Evolutionary conservation across 2,797 vertebrate genomes (phyloP), one percentile per base, ranked within the genome.

Genomic region (Falco columbarius): DNA sequence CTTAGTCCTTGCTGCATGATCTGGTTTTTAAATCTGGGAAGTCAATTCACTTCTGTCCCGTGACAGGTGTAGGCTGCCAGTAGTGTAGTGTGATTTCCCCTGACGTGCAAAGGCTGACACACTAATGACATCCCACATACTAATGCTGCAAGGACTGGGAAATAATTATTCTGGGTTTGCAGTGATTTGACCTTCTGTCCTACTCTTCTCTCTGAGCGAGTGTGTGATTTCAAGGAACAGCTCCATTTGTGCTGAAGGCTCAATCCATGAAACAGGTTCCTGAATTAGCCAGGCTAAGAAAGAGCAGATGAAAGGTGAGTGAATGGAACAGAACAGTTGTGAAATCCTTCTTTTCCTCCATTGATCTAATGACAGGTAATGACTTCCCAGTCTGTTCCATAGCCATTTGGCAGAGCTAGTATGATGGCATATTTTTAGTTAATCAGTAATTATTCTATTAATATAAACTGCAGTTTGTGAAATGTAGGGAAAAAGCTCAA

Each of bases 281-380:
- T 65, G 73, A 84, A 93, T 72, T 63, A 93, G 73, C 83, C 95
- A 87, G 88, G 81, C 68, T 91, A 87, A 91, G 54, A 95, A 85
- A 79, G 44, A 93, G 59, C 49, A 91, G 63, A 71, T 84, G 83
- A 95, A 96, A 97, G 61, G 56, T 49, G 67, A 83, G 49, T 2
- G 9, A 74, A 59, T 77, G 11, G 44, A 90, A 72, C 29, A 70
- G 14, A 93, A 81, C 12, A 92, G 46, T 96, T 95, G 62, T 74
- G 88, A 97, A 97, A 91, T 49, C 56, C 40, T 91, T 70, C 59
- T 90, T 95, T 96, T 97, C 68, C 86, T 96, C 61, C 32, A 4
- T 12, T 71, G 91, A 27, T 34, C 65, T 54, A 15, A 89, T 96
- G 80, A 96, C 12, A 49, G 49, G 46, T 95, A 94, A 81, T 29